phyloP scores from a whole-genome alignment of 2,113 vertebrate genomes.

The Epinephelus fuscoguttatus region DNA sequence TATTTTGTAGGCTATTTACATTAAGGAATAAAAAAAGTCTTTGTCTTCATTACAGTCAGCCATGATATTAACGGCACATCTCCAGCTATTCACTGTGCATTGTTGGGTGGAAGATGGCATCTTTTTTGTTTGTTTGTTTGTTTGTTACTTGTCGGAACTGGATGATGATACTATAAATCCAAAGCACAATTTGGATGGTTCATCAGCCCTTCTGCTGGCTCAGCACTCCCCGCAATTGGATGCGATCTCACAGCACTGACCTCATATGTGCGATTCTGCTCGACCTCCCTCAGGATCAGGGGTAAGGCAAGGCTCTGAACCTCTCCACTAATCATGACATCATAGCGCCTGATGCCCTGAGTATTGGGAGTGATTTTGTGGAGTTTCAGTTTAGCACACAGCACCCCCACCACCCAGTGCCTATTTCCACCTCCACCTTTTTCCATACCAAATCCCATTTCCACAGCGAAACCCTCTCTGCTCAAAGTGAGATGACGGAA shows the following conservation, averaged over 20 bases:
- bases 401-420: slow-evolving; percentile 64
- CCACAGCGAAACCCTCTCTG: slow-evolving; percentile 64
- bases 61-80: slow-evolving; percentile 60
- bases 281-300: slow-evolving; percentile 58
- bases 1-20: slow-evolving; percentile 79
- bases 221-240: slow-evolving; percentile 27
- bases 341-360: slow-evolving; percentile 85
- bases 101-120: slow-evolving; percentile 51
- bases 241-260: slow-evolving; percentile 28
- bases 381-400: slow-evolving; percentile 80
- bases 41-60: slow-evolving; percentile 60
- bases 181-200: slow-evolving; percentile 63
- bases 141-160: slow-evolving; percentile 56
- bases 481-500: slow-evolving; percentile 69
- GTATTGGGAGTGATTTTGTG: slow-evolving; percentile 83
- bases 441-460: slow-evolving; percentile 70
- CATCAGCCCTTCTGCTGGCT: slow-evolving; percentile 59
- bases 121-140: slow-evolving; percentile 32
- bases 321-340: slow-evolving; percentile 86
- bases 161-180: slow-evolving; percentile 57
- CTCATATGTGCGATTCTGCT: slow-evolving; percentile 45
- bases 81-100: slow-evolving; percentile 49
- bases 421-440: slow-evolving; percentile 61
- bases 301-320: slow-evolving; percentile 80
- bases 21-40: slow-evolving; percentile 76